Base-by-base conservation (phyloP, 2,797 vertebrate genomes). In the Sebastes miniatus region DNA sequence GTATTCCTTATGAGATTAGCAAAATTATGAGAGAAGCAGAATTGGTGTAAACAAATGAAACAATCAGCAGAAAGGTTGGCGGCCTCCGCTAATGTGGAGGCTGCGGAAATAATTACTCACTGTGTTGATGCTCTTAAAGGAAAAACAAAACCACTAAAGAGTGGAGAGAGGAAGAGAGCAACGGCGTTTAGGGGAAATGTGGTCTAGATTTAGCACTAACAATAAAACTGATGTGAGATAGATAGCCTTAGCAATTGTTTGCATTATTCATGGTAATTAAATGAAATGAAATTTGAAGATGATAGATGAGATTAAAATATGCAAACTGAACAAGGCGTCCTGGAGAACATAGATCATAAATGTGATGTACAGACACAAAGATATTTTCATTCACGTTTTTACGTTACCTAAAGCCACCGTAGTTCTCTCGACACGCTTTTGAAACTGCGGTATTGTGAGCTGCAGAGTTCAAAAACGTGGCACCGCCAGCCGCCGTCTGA, bases 31-130 rank as follows among this genome's bases (percentile, higher is more conserved):
- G 31, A 29, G 68, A 34, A 50, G 24, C 69, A 73, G 65, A 80
- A 80, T 80, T 78, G 73, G 58, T 63, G 56, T 62, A 76, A 76
- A 88, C 72, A 83, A 84, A 83, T 86, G 59, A 83, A 84, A 73
- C 64, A 74, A 57, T 82, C 10, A 52, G 27, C 65, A 65, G 32
- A 64, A 66, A 77, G 67, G 65, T 68, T 79, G 75, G 67, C 4
- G 25, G 20, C 50, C 24, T 72, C 36, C 3, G 29, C 14, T 61
- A 20, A 71, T 57, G 43, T 22, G 52, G 58, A 80, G 47, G 66
- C 69, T 14, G 39, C 34, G 25, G 18, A 36, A 22, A 62, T 16
- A 68, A 66, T 77, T 34, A 69, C 9, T 67, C 3, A 18, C 11
- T 39, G 24, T 34, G 43, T 13, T 69, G 52, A 29, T 16, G 74